phyloP scores from a whole-genome alignment of 2,888 invertebrate species.

The Dorcus parallelipipedus region DNA sequence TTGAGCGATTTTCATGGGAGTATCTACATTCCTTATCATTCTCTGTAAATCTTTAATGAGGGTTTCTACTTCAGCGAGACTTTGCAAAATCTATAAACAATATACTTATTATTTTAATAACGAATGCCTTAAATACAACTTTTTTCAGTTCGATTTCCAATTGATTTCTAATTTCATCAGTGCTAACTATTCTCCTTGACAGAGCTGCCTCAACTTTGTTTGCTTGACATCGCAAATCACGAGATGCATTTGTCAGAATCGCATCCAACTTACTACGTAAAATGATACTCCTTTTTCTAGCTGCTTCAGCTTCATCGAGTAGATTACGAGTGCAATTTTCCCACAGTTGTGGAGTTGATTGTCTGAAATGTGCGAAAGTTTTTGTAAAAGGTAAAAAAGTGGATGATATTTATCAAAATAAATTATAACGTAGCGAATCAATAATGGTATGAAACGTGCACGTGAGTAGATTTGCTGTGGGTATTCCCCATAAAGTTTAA shows the following conservation, averaged over 20 bases:
- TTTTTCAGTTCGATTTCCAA: conserved; percentile 66
- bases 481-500: no score
- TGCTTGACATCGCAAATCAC: conserved; percentile 79
- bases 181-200: conserved; percentile 70
- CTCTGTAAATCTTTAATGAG: conserved; percentile 67
- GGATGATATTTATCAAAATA: no score
- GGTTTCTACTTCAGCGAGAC: conserved; percentile 73
- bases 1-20: conserved; percentile 83
- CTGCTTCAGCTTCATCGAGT: conserved; percentile 70
- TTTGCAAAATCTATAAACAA: conserved; percentile 58
- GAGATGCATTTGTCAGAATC: conserved; percentile 70
- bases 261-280: conserved; percentile 70
- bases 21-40: conserved; percentile 72
- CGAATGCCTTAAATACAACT: conserved; percentile 34
- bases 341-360: conserved; percentile 83
- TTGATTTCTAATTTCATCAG: conserved; percentile 68
- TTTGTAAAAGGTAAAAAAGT: no score
- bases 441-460: no score
- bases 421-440: no score
- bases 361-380: conserved; percentile 49
- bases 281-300: conserved; percentile 70
- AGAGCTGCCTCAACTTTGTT: conserved; percentile 76
- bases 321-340: conserved; percentile 78
- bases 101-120: conserved; percentile 17
- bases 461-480: no score